Base-by-base conservation (phyloP, 2,797 vertebrate genomes). In the Babyrousa celebensis region DNA sequence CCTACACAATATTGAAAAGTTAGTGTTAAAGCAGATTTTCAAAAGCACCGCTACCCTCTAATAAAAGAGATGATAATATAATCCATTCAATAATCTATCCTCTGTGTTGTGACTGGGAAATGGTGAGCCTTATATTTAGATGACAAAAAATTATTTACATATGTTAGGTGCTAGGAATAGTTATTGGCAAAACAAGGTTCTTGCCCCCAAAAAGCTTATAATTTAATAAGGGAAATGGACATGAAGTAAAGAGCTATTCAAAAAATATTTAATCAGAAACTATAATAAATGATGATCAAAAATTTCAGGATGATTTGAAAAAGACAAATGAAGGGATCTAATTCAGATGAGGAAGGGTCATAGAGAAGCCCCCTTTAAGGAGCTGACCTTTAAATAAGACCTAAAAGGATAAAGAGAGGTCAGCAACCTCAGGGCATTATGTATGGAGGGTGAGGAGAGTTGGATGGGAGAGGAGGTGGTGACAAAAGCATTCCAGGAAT, bases 401-500 rank as follows among this genome's bases (percentile, higher is more conserved):
- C 58, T 63, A 14, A 91, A 87, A 56, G 78, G 63, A 67, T n/a
- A n/a, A 83, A 93, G 63, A 80, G 60, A 72, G 20, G 67, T 72
- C 52, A 84, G 89, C 65, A 83, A 77, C 36, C 54, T 95, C 32
- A 68, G 72, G 54, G 71, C 63, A 48, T 85, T 85, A 36, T 48
- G 72, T 52, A 6, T 10, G 6, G 48, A 72, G 65, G 75, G 52
- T 29, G 43, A 85, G 43, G 54, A 85, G 78, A 32, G 85, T 48
- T 54, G 72, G 56, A 40, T 78, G 29, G 36, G 29, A 94, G 27
- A 70, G 56, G 43, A 78, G 74, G 6, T 8, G 18, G 80, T 74
- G 86, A 93, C 84, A 86, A 86, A 92, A 58, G 71, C 96, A 95
- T 96, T 97, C 83, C 94, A 75, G 92, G 75, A 83, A 95, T 80